Conservation (phyloP, 2,113 vertebrate genomes). For the Psammodynastes pulverulentus region DNA sequence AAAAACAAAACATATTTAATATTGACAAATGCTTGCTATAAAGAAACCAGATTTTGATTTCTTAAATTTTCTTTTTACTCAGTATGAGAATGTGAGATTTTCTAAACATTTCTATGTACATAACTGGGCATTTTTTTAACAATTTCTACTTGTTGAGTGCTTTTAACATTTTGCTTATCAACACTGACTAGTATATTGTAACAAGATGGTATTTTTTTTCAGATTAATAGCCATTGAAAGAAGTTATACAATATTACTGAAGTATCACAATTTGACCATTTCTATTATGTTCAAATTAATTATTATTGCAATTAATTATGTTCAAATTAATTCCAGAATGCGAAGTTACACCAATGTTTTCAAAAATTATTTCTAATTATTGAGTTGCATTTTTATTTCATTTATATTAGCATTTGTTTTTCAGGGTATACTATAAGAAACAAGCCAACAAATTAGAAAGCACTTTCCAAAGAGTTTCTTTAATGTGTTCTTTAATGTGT, state of each 20-base stretch:
- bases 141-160: neutral
- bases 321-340: conserved; percentile 58
- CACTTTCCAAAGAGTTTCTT: conserved; percentile 44
- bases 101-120: neutral
- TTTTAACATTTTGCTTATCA: neutral
- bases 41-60: neutral
- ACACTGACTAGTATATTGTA: neutral
- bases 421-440: conserved; percentile 40
- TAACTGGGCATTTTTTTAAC: neutral
- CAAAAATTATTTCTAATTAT: conserved; percentile 61
- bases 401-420: conserved; percentile 48
- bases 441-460: conserved; percentile 25
- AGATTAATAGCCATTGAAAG: neutral
- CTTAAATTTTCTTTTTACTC: neutral
- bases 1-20: neutral
- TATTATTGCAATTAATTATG: conserved; percentile 62
- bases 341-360: conserved; percentile 42
- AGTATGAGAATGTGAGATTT: neutral
- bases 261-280: conserved; percentile 48
- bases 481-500: conserved; percentile 37
- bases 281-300: conserved; percentile 60
- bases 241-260: conserved; percentile 60
- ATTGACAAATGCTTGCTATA: neutral
- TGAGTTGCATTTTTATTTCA: conserved; percentile 64
- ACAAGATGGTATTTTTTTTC: neutral